Evolutionary conservation across 64 coral and sea anemone genomes (phyloP), one percentile per base, ranked within the genome.

Genomic region (Hydrozoanthus tunicans): DNA sequence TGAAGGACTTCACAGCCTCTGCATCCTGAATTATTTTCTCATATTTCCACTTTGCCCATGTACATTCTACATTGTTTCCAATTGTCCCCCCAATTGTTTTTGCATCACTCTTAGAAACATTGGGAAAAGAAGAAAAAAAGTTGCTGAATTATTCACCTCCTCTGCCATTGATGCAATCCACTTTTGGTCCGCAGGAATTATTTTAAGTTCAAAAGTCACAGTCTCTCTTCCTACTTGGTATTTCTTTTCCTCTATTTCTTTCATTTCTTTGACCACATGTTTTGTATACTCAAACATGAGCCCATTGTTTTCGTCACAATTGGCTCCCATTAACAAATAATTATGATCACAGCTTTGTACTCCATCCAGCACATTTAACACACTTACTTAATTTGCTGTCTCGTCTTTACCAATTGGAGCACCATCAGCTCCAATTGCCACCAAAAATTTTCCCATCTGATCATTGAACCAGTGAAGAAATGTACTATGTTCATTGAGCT

Each of bases 401-500:
- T 93, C 83, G 53, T 89, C 73, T 76, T 86, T 86, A 14, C 91
- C 91, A 93, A 93, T 89, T 55, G 82, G 91, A 43, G 91, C 91
- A 13, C 82, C 91, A 78, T 93, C 91, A 27, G 91, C 83, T 69
- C 92, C 84, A 58, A 93, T 6, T 55, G 75, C 32, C 5, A 93
- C 65, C 11, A 17, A 51, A 71, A 93, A 93, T 14, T 15, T 58
- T 20, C 76, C 62, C 14, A 20, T 51, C 61, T 85, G 66, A 27
- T 55, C 58, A 15, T 70, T 73, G 32, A 89, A 93, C 92, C 92
- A 93, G 74, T 91, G 61, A 59, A 64, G n/a, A 66, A 76, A 32
- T 6, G 56, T 24, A 25, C 5, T 15, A 24, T 90, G 74, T n/a
- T 63, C 60, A 79, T 78, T 62, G 51, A 51, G 70, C 51, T 10